A percentile compares a stretch with the other conserved stretches of the same genome.
phyloP scores from a whole-genome alignment of 2,888 invertebrate species.

The Drosophila pegasa region DNA sequence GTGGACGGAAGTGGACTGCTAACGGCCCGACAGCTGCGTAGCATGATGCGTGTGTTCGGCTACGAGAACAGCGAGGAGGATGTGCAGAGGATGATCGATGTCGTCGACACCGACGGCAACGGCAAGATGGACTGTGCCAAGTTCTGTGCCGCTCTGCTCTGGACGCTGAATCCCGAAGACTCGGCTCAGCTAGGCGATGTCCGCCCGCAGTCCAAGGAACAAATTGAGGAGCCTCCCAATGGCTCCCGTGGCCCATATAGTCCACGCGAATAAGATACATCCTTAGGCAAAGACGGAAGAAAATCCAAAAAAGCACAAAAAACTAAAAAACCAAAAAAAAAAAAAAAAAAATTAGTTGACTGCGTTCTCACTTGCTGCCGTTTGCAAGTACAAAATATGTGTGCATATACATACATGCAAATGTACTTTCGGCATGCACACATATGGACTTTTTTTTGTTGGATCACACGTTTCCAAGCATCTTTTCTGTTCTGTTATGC shows the following conservation, averaged over 20 bases:
- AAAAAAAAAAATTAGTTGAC: not conserved
- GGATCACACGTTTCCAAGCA: not conserved
- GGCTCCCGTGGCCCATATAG: not conserved
- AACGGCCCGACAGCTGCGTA: conserved; percentile 18
- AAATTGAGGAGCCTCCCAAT: not conserved
- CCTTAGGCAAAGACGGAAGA: no score
- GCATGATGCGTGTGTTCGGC: conserved; percentile 39
- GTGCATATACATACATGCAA: not conserved
- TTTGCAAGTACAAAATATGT: not conserved
- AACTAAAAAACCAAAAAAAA: not conserved
- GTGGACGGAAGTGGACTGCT: conserved; percentile 32
- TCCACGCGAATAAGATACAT: not conserved
- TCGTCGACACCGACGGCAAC: conserved; percentile 7
- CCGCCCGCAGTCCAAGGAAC: not conserved
- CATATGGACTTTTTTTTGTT: no score
- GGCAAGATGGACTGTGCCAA: conserved; percentile 17
- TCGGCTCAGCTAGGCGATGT: not conserved
- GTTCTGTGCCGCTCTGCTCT: conserved; percentile 35
- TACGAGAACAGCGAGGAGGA: conserved; percentile 40
- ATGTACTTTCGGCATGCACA: not conserved
- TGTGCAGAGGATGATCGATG: conserved; percentile 35
- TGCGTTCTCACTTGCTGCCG: not conserved
- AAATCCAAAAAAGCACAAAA: not conserved
- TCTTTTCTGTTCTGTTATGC: not conserved
- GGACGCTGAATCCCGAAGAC: conserved; percentile 10